Base-by-base conservation (phyloP, 2,113 vertebrate genomes). In the Eublepharis macularius region DNA sequence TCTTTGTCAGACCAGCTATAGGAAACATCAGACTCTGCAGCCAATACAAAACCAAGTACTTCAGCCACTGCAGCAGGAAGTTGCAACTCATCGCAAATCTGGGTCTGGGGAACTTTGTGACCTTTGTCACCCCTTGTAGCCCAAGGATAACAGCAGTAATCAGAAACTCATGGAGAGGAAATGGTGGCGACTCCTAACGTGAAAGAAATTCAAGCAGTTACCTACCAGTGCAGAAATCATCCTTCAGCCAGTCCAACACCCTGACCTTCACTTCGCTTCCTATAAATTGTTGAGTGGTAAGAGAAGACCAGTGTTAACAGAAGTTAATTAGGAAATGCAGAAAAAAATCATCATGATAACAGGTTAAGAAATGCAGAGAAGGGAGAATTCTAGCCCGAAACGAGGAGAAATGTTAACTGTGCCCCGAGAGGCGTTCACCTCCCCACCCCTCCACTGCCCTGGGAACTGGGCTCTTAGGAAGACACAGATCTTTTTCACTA, bases 1-100 rank as follows among this genome's bases (percentile, higher is more conserved):
- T 99, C 99, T 41, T 97, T 96, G 72, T 98, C 96, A 2, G 97
- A 98, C 99, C 99, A 99, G 82, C 96, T 96, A 41, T 98, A 98
- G 72, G 95, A 94, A 84, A 88, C 78, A 36, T 96, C 95, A 2
- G 95, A 91, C 88, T 96, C 97, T 97, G 70, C 2, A 96, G 94
- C 90, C 86, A 85, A 76, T 10, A 51, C 81, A 76, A 49, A n/a
- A n/a, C n/a, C n/a, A n/a, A n/a, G n/a, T n/a, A n/a, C n/a, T n/a
- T n/a, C 21, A 24, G 21, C 24, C 57, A 29, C 21, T 63, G 60
- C 24, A 14, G 60, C 24, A 63, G 19, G 8, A 19, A 60, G 16
- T 29, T 7, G 4, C 6, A 14, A 63, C 26, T 8, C 60, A 26
- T 6, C 60, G 29, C 60, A 29, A 63, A 63, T 29, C 60, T 63